A percentile compares a stretch with the other conserved stretches of the same genome.
Evolutionary conservation across 2,888 invertebrate genomes (phyloP).

Genomic region (Drosophila atripex): DNA sequence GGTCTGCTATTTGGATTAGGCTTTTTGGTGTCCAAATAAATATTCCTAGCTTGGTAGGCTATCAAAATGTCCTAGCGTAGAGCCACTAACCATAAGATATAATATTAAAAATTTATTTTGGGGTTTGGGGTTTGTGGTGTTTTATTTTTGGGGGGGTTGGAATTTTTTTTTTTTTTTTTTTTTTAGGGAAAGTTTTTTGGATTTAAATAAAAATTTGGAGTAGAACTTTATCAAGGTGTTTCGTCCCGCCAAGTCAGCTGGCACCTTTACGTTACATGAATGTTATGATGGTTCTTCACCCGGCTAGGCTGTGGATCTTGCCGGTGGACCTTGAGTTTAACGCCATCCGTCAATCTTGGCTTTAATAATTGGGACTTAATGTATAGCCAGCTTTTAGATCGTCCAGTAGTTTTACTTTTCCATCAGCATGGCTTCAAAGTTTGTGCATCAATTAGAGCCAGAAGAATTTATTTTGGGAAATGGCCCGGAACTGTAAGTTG

Average conservation of each 20-base stretch:
- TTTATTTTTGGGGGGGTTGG: too few relatives aligned
- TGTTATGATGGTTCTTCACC: too few relatives aligned
- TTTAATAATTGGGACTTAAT: background rate
- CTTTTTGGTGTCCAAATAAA: background rate
- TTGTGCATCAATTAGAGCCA: slow-evolving; percentile 67
- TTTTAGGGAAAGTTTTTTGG: too few relatives aligned
- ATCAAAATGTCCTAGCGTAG: background rate
- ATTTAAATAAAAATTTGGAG: too few relatives aligned
- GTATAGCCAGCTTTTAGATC: slow-evolving; percentile 8
- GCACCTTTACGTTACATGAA: too few relatives aligned
- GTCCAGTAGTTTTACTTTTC: slow-evolving; percentile 12
- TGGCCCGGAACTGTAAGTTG: slow-evolving; percentile 34
- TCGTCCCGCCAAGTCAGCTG: slow-evolving; percentile 3
- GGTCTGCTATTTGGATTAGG: background rate
- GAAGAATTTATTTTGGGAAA: slow-evolving; percentile 50
- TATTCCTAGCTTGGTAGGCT: background rate
- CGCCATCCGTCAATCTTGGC: slow-evolving; percentile 7
- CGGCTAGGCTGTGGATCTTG: too few relatives aligned
- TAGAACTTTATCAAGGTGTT: background rate
- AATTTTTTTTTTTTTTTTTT: too few relatives aligned
- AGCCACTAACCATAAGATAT: too few relatives aligned
- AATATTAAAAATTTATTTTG: too few relatives aligned
- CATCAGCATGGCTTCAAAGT: slow-evolving; percentile 67
- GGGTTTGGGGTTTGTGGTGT: too few relatives aligned
- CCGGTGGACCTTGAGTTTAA: too few relatives aligned